Base-by-base conservation (phyloP, 2,797 vertebrate genomes). In the Echiichthys vipera region DNA sequence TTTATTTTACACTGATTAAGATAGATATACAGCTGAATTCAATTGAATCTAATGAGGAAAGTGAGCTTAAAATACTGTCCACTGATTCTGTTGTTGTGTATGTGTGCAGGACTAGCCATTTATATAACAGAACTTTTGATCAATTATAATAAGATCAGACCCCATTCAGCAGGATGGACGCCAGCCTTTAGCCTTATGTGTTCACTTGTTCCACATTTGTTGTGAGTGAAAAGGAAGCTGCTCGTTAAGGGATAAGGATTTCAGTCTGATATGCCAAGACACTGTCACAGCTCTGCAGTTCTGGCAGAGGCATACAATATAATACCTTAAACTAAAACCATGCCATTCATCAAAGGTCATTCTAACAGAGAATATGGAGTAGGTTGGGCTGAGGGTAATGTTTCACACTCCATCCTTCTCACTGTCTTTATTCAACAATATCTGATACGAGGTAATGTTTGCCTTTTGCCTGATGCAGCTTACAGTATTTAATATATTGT, bases 141-240 rank as follows among this genome's bases (percentile, higher is more conserved):
- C 77, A 59, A 70, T 81, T 49, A 56, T 86, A 84, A 88, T 78
- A 36, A 69, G 76, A 86, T 85, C 47, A 80, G 55, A 34, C n/a
- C 30, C 43, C 62, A 9, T 4, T 75, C 46, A 73, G 55, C 1
- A 11, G 55, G 73, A 80, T 51, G 64, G 64, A 81, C 46, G 74
- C 45, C 54, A 72, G 39, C 49, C 47, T 27, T 25, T 51, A 72
- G 39, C 49, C 47, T 27, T 25, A 45, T 63, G 64, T 47, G 43
- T 65, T 70, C 46, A 66, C 29, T 74, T 43, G 49, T 53, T 79
- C 61, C 70, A 85, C 56, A 55, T 66, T 74, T 30, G 1, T 55
- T 51, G 18, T 36, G 9, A 58, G 50, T 25, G 54, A 50, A 83
- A 57, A 68, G 40, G 20, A 51, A 62, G 58, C n/a, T 5, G 27